A percentile compares a stretch with the other conserved stretches of the same genome.
These are phyloP conservation scores for Scomber colias DNA, from an alignment of 2,113 vertebrate genomes.

Conservation along the genomic window DNA sequence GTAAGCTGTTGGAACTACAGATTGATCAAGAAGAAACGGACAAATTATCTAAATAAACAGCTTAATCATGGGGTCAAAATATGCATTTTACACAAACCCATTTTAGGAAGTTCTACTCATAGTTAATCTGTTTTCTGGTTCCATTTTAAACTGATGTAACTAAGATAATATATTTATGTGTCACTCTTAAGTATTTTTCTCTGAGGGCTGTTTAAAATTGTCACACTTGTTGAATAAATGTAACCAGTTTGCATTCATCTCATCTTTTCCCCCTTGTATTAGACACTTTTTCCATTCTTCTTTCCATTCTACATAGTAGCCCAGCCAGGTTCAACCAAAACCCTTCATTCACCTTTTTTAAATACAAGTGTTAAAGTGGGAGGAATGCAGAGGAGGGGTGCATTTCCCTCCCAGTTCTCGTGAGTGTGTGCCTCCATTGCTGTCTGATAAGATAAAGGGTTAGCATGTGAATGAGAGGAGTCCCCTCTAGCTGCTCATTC, in stretches of 20 bases:
- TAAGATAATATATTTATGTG: too few species aligned
- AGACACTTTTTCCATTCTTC: background rate
- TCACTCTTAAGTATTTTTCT: background rate
- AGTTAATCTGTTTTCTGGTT: too few species aligned
- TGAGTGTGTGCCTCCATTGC: slow-evolving; percentile 44
- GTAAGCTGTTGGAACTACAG: background rate
- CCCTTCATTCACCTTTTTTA: slow-evolving; percentile 24
- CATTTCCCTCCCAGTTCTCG: slow-evolving; percentile 41
- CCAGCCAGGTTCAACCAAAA: slow-evolving; percentile 12
- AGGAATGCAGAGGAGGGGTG: background rate
- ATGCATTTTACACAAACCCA: background rate
- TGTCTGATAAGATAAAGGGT: slow-evolving; percentile 79
- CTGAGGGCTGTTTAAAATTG: too few species aligned
- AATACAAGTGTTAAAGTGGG: slow-evolving; percentile 5
- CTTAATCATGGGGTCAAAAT: background rate
- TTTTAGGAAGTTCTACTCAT: too few species aligned
- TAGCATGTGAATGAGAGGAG: slow-evolving; percentile 79
- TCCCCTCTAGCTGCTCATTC: slow-evolving; percentile 70
- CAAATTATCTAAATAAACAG: too few species aligned
- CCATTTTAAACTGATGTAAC: too few species aligned
- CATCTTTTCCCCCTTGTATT: background rate
- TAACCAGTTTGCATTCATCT: background rate
- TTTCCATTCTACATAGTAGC: background rate
- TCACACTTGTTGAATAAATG: too few species aligned
- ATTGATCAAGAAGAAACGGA: too few species aligned